These are phyloP conservation scores for Sabatieria punctata DNA, from an alignment of 2,888 invertebrate species.

Conservation along the genomic window DNA sequence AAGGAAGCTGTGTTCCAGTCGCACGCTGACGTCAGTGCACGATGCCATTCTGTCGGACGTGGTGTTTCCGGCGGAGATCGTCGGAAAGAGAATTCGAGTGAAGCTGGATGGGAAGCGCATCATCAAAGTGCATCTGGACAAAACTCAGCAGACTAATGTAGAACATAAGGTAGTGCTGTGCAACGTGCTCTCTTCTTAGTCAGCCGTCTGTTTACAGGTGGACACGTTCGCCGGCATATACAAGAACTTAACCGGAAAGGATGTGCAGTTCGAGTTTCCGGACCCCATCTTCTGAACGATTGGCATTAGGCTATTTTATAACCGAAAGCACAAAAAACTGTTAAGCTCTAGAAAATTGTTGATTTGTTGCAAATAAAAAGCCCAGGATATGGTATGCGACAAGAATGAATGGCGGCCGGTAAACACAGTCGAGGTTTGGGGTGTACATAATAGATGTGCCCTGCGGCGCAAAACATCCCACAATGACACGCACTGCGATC, in stretches of 20 bases:
- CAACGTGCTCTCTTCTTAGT: no score
- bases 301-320: no score
- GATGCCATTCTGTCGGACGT: constrained; percentile 91
- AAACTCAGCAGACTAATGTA: constrained; percentile 94
- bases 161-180: constrained; percentile 98
- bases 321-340: no score
- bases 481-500: no score
- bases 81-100: constrained; percentile 88
- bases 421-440: no score
- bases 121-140: constrained; percentile 85
- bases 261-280: constrained; percentile 96
- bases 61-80: constrained; percentile 96
- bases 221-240: constrained; percentile 96
- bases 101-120: constrained; percentile 88
- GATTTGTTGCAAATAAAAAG: no score
- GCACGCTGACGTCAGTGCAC: constrained; percentile 91
- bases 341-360: no score
- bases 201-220: no score
- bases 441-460: no score
- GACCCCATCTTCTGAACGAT: constrained; percentile 50
- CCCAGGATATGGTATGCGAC: no score
- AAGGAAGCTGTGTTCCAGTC: constrained; percentile 21
- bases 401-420: no score
- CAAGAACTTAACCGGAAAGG: constrained; percentile 95
- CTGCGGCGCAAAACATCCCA: no score